Conservation (phyloP, 2,113 vertebrate genomes). For the Sigmodon hispidus region DNA sequence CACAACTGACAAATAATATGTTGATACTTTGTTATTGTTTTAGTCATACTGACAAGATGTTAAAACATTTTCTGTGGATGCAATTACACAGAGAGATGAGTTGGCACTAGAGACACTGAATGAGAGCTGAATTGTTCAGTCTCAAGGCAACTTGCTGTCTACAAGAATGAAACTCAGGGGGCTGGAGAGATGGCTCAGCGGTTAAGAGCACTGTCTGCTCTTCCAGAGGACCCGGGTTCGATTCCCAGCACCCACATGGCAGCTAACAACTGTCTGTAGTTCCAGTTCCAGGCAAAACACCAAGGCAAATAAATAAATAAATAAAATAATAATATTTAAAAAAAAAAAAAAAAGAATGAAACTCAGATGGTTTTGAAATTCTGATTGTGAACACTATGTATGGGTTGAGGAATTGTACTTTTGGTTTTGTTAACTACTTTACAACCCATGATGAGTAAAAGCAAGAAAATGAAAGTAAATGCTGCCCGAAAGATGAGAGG, state of each 20-base stretch:
- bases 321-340: too few species aligned
- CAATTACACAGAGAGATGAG: slow-evolving; percentile 33
- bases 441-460: slow-evolving; percentile 2
- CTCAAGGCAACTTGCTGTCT: not conserved
- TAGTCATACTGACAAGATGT: slow-evolving; percentile 61
- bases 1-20: not conserved
- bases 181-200: too few species aligned
- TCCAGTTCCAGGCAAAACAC: too few species aligned
- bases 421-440: slow-evolving; percentile 4
- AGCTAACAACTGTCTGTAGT: too few species aligned
- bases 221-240: too few species aligned
- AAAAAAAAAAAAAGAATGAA: too few species aligned
- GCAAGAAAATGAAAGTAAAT: slow-evolving; percentile 34
- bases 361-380: slow-evolving; percentile 65
- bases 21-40: not conserved
- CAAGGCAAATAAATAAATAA: too few species aligned
- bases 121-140: slow-evolving; percentile 39
- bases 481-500: not conserved
- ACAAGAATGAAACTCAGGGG: too few species aligned
- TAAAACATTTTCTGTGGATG: slow-evolving; percentile 53
- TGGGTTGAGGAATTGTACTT: slow-evolving; percentile 2
- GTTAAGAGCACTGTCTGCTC: too few species aligned
- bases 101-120: slow-evolving; percentile 34
- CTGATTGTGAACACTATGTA: not conserved
- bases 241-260: too few species aligned